Base-by-base conservation (phyloP, 1,140 invertebrate genomes). In the Aphis gossypii region DNA sequence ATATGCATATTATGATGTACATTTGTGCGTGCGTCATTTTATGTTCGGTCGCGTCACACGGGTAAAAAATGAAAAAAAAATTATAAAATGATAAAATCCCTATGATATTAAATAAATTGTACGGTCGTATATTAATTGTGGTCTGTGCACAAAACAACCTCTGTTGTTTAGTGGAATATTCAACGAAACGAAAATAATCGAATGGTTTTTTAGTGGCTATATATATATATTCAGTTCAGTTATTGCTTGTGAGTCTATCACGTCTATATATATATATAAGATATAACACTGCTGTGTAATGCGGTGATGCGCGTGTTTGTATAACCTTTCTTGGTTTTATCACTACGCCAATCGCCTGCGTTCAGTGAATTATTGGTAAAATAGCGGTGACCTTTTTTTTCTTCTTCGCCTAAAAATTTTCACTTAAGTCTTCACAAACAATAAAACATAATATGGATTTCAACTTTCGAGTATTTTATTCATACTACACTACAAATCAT, bases 71-170 rank as follows among this genome's bases (percentile, higher is more conserved):
- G 0, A 9, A 9, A 46, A 46, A n/a, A 87, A 87, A 30, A 87
- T 7, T 20, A 87, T 14, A 9, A 87, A 87, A 87, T 44, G 83
- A 44, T 84, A 25, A 25, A 84, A 84, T 44, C 48, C 25, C 21
- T 35, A 54, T 38, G 2, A 89, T 89, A 89, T 38, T 9, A 54
- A 38, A 89, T 89, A 89, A 51, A 89, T 89, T 89, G 48, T n/a
- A 54, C 48, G 25, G 87, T 54, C 87, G 18, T 76, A 18, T 35
- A 25, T 25, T n/a, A n/a, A 51, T 51, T 38, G n/a, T 38, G 87
- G 48, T 14, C 35, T 21, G 30, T 88, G 44, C 7, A 30, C 86
- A 8, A 23, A 23, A 54, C 87, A 14, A 89, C 20, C 48, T n/a
- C 86, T 23, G 48, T 54, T 35, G 48, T 89, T 88, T 23, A 51